Conservation (phyloP, 2,113 vertebrate genomes). For the Microcebus jonahi region DNA sequence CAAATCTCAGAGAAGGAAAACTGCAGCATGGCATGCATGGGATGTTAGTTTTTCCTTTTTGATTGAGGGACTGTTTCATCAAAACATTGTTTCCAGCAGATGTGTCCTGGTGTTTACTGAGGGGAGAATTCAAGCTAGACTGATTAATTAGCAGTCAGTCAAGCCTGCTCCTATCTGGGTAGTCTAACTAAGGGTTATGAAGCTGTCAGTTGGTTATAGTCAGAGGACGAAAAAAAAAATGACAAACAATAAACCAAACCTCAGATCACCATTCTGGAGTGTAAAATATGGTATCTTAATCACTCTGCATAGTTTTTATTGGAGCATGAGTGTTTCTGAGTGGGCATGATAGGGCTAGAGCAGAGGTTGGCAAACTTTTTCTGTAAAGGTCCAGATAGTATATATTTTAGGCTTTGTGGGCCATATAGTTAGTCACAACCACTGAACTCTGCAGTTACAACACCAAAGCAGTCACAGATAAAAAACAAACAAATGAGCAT, state of each 20-base stretch:
- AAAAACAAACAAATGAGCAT: neutral
- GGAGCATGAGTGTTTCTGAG: neutral
- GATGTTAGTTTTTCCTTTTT: slow-evolving; percentile 50
- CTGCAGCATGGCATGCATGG: neutral
- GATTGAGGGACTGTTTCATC: slow-evolving; percentile 59
- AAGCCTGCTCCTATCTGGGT: slow-evolving; percentile 17
- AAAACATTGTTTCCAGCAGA: slow-evolving; percentile 65
- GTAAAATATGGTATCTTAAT: neutral
- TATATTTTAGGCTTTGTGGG: neutral
- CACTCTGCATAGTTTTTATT: neutral
- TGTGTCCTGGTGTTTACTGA: slow-evolving; percentile 62
- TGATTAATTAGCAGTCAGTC: slow-evolving; percentile 63
- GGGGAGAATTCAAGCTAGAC: slow-evolving; percentile 52
- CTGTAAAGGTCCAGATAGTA: neutral
- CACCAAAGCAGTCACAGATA: neutral
- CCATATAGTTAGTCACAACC: neutral
- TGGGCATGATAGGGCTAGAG: neutral
- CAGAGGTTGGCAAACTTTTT: neutral
- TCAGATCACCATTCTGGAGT: neutral
- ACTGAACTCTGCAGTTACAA: neutral
- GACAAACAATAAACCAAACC: slow-evolving; percentile 38
- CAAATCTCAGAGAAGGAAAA: slow-evolving; percentile 34
- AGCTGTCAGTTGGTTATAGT: slow-evolving; percentile 59
- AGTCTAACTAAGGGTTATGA: slow-evolving; percentile 60
- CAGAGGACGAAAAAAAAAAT: slow-evolving; percentile 39